phyloP scores from a whole-genome alignment of 2,888 invertebrate genomes.

The Rhingia rostrata region DNA sequence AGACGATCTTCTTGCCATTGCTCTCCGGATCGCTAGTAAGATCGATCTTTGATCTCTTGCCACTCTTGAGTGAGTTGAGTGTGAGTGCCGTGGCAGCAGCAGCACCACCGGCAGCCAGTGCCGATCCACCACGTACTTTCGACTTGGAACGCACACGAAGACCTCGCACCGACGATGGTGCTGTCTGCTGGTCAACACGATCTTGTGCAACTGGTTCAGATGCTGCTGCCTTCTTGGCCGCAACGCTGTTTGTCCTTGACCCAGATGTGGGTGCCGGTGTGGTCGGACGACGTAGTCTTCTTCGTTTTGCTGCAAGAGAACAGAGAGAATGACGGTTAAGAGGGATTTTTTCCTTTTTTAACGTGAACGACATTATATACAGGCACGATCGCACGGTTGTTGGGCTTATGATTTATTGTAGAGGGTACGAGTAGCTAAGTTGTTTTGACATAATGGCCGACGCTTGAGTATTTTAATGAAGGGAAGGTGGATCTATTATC shows the following conservation, averaged over 20 bases:
- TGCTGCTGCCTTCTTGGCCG: conserved; percentile 80
- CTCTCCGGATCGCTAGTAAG: conserved; percentile 84
- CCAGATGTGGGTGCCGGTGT: conserved; percentile 79
- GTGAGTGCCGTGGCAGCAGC: conserved; percentile 87
- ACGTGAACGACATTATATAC: not conserved
- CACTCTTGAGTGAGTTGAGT: conserved; percentile 85
- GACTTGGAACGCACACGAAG: conserved; percentile 85
- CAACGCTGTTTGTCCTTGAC: conserved; percentile 85
- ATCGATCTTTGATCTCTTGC: conserved; percentile 84
- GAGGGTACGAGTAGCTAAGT: not conserved
- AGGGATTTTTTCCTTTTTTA: not conserved
- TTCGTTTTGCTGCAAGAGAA: conserved; percentile 79
- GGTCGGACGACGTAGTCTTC: conserved; percentile 80
- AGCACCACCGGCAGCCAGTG: conserved; percentile 81
- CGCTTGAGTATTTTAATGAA: conserved; percentile 64
- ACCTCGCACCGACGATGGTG: conserved; percentile 84
- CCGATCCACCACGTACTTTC: conserved; percentile 83
- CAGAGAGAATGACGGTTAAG: conserved; percentile 10
- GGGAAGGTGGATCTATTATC: conserved; percentile 50
- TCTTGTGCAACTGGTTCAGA: conserved; percentile 81
- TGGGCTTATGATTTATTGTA: conserved; percentile 30
- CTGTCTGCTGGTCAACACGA: conserved; percentile 64
- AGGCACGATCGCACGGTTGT: conserved; percentile 2
- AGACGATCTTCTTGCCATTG: conserved; percentile 92
- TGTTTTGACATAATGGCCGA: conserved; percentile 48